Evolutionary conservation across 2,888 invertebrate species (phyloP), one percentile per base, ranked within the genome.

Genomic region (Rhodophaea formosa): DNA sequence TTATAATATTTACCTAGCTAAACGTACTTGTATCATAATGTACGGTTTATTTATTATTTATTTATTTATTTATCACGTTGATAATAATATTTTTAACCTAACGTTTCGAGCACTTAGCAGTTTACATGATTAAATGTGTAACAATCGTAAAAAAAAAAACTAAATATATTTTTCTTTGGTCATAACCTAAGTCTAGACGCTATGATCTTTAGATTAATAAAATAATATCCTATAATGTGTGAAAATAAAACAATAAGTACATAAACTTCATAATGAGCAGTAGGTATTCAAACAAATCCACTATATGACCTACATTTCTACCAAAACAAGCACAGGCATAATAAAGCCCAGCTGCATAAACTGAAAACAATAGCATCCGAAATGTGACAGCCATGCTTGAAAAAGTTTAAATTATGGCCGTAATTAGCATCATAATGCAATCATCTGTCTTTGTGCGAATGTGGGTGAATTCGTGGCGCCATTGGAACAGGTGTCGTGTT

Each of bases 341-440:
- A 58, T 23, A 49, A 53, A 59, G 35, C 12, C 46, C 67, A 66
- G 58, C 65, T 74, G 71, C 68, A 49, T 45, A 57, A 62, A 72
- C 16, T 15, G 47, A 23, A 56, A 43, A 56, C 56, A 56, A 56
- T 39, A 51, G 23, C 16, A 8, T 6, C 5, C 44, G 2, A 17
- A 46, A 35, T 55, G 32, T 17, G 61, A 61, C 62, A 58, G 54
- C 54, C 47, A 43, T n/a, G 30, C 14, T 56, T 56, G 46, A 57
- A 53, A 51, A 47, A 44, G 53, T 59, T 59, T 60, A 59, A 53
- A 60, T 60, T 59, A 57, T 56, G 23, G 56, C 53, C 43, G 30
- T 47, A 56, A 74, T 74, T 74, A 70, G 63, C 74, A 60, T 65
- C 56, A 56, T 57, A 59, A 62, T 43, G 46, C 12, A 46, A 43